Evolutionary conservation across 2,888 invertebrate genomes (phyloP).

Genomic region (Sisyra nigra): DNA sequence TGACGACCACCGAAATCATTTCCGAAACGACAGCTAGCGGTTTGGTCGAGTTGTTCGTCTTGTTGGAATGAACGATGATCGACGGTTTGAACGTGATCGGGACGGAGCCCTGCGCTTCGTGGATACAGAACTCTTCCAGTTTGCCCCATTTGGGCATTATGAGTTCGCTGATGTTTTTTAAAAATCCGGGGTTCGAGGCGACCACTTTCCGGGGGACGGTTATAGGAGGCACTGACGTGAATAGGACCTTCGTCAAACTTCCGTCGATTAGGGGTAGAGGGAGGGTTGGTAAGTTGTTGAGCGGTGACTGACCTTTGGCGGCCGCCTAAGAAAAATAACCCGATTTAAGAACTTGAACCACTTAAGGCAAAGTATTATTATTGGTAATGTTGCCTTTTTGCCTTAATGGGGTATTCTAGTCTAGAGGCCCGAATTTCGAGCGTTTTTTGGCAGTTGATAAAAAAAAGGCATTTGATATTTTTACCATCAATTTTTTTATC

Average conservation of each 20-base stretch:
- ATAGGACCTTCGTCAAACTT: conserved; percentile 51
- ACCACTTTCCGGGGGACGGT: conserved; percentile 37
- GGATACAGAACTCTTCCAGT: conserved; percentile 61
- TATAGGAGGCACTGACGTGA: conserved; percentile 40
- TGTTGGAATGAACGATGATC: conserved; percentile 51
- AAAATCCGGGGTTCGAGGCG: conserved; percentile 32
- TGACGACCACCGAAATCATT: conserved; percentile 62
- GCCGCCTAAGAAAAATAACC: too few relatives aligned
- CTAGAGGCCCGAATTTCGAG: too few relatives aligned
- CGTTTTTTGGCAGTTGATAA: too few relatives aligned
- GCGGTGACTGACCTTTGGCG: too few relatives aligned
- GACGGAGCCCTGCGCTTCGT: conserved; percentile 47
- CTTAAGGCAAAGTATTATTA: too few relatives aligned
- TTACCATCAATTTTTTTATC: too few relatives aligned
- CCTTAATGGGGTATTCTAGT: too few relatives aligned
- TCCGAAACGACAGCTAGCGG: conserved; percentile 67
- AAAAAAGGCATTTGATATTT: too few relatives aligned
- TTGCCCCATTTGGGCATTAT: conserved; percentile 41
- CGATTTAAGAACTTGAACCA: not conserved
- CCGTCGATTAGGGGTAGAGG: conserved; percentile 60
- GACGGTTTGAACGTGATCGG: conserved; percentile 68
- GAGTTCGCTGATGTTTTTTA: conserved; percentile 19
- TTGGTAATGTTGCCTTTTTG: too few relatives aligned
- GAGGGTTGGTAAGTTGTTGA: conserved; percentile 35
- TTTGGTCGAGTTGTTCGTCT: conserved; percentile 42